phyloP scores from a whole-genome alignment of 2,888 invertebrate genomes.

The Choristoneura rosaceana region DNA sequence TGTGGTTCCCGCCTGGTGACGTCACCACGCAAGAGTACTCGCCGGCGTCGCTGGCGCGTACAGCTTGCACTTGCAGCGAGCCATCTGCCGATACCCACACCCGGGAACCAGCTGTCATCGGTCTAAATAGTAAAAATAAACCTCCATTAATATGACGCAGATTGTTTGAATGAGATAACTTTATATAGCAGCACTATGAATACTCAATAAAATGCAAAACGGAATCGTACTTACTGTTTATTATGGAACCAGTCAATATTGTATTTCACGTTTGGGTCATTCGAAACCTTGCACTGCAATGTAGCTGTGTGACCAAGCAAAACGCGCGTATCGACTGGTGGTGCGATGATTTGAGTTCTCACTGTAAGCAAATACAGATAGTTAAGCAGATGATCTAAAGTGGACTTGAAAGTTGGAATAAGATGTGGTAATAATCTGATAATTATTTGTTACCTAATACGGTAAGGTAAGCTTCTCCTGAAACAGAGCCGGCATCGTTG shows the following conservation, averaged over 20 bases:
- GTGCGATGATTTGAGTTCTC: conserved; percentile 96
- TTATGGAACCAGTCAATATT: conserved; percentile 96
- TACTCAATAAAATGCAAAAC: background rate
- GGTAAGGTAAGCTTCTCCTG: conserved; percentile 92
- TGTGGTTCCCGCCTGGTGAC: conserved; percentile 97
- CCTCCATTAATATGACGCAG: conserved; percentile 7
- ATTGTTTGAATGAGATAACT: conserved; percentile 9
- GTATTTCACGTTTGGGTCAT: conserved; percentile 94
- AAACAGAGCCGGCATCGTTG: conserved; percentile 95
- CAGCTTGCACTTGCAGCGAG: conserved; percentile 94
- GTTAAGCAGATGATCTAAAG: background rate
- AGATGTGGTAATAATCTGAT: background rate
- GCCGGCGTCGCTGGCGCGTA: conserved; percentile 96
- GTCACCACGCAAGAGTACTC: conserved; percentile 96
- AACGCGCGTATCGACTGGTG: conserved; percentile 96
- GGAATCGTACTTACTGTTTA: conserved; percentile 87
- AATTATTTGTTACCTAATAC: conserved; percentile 88
- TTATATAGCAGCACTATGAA: background rate
- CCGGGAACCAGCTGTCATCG: conserved; percentile 87
- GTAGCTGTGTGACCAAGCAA: conserved; percentile 97
- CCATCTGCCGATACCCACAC: conserved; percentile 92
- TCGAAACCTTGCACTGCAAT: conserved; percentile 96
- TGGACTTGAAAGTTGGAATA: background rate
- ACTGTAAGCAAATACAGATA: conserved; percentile 81
- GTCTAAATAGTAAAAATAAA: conserved; percentile 56